Evolutionary conservation across 2,113 vertebrate genomes (phyloP).

Genomic region (Octodon degus): DNA sequence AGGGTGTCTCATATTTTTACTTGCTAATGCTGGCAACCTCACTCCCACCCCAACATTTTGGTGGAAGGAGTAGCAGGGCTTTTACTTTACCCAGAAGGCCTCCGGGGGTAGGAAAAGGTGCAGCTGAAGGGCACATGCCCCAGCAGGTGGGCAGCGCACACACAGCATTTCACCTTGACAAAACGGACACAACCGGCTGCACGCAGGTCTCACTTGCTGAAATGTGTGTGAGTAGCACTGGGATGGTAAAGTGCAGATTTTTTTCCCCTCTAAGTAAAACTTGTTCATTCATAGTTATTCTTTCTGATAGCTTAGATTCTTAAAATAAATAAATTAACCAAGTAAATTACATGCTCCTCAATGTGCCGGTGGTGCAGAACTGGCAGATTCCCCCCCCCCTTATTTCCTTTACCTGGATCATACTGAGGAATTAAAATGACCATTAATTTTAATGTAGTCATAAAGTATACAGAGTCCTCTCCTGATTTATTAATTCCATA

Average conservation of each 20-base stretch:
- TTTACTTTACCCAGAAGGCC: constrained; percentile 22
- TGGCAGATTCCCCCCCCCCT: background rate
- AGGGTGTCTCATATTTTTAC: background rate
- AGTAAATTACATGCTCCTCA: background rate
- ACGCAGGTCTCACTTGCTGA: background rate
- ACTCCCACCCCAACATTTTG: background rate
- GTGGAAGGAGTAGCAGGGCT: background rate
- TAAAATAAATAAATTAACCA: background rate
- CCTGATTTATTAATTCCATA: constrained; percentile 39
- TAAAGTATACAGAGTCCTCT: constrained; percentile 23
- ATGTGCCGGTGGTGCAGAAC: background rate
- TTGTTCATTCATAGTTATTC: constrained; percentile 7
- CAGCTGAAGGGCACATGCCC: background rate
- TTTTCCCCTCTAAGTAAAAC: constrained; percentile 8
- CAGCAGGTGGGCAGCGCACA: background rate
- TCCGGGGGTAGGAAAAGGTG: background rate
- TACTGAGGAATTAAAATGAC: constrained; percentile 28
- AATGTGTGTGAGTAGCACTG: background rate
- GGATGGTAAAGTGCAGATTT: background rate
- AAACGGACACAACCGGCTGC: background rate
- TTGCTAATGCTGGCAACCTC: constrained; percentile 34
- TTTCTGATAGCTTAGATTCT: background rate
- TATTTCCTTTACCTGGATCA: background rate
- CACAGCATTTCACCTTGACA: background rate
- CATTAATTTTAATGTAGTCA: constrained; percentile 39